Percentiles rank a stretch among this genome's conserved stretches.
These are phyloP conservation scores for Alentia gelatinosa DNA, from an alignment of 2,888 invertebrate genomes.

Conservation along the genomic window DNA sequence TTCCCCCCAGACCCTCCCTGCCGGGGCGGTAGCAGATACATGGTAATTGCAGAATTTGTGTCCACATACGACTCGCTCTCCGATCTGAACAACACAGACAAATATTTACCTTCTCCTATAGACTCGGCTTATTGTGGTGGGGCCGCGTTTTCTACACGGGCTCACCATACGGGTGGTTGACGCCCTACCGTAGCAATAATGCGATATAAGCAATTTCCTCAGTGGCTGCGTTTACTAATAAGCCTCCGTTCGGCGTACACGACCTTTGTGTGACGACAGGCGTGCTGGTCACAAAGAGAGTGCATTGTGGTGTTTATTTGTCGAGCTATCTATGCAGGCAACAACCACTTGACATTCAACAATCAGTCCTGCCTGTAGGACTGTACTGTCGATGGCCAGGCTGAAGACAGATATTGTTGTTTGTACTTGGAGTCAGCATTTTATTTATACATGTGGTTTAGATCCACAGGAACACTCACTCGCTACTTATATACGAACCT, in stretches of 20 bases:
- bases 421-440: neutral
- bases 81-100: neutral
- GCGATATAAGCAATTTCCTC: neutral
- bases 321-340: neutral
- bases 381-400: neutral
- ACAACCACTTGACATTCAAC: neutral
- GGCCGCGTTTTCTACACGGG: too few species aligned
- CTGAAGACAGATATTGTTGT: neutral
- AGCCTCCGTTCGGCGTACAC: neutral
- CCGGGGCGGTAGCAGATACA: too few species aligned
- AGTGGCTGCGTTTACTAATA: neutral
- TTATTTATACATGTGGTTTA: too few species aligned
- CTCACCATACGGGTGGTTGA: too few species aligned
- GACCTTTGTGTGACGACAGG: neutral
- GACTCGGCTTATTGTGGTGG: too few species aligned
- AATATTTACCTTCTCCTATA: neutral
- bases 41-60: neutral
- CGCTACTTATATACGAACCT: too few species aligned
- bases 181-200: neutral
- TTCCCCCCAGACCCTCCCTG: too few species aligned
- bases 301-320: neutral
- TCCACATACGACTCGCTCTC: neutral
- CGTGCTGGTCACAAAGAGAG: neutral
- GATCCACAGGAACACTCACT: too few species aligned
- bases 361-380: too few species aligned